Percentiles rank a stretch among this genome's conserved stretches.
Evolutionary conservation across 1,140 invertebrate species (phyloP).

Genomic region (Antheraea pernyi): DNA sequence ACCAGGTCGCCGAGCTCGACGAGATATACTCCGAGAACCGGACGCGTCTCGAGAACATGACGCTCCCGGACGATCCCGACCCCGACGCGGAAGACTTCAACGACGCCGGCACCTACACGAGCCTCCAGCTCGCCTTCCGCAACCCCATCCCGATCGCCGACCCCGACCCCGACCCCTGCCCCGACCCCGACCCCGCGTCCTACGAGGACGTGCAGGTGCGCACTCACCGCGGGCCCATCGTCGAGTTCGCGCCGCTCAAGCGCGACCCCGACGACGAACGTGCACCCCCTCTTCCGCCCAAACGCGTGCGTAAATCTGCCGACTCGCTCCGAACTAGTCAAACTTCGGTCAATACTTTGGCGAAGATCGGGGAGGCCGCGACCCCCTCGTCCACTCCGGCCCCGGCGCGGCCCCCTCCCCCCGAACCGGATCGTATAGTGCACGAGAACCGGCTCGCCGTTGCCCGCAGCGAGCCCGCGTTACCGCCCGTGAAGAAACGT

Average conservation of each 20-base stretch:
- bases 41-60: conserved; percentile 71
- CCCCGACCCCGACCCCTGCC: conserved; percentile 59
- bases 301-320: conserved; percentile 84
- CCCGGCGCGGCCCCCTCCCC: conserved; percentile 34
- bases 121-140: conserved; percentile 91
- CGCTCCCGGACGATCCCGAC: conserved; percentile 53
- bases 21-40: conserved; percentile 88
- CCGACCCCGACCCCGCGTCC: conserved; percentile 33
- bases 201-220: conserved; percentile 81
- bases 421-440: conserved; percentile 36
- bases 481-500: conserved; percentile 69
- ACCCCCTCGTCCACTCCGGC: no score
- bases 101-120: conserved; percentile 89
- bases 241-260: conserved; percentile 76
- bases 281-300: conserved; percentile 88
- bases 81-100: conserved; percentile 82
- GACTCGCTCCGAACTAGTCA: conserved; percentile 65
- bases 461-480: conserved; percentile 58
- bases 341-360: conserved; percentile 61
- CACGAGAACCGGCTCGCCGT: conserved; percentile 34
- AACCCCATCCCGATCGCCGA: conserved; percentile 85
- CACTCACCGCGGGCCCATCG: conserved; percentile 71
- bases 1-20: conserved; percentile 87
- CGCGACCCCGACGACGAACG: conserved; percentile 80
- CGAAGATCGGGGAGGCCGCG: conserved; percentile 29